phyloP scores from a whole-genome alignment of 2,888 invertebrate genomes.

The Pelosia muscerda region DNA sequence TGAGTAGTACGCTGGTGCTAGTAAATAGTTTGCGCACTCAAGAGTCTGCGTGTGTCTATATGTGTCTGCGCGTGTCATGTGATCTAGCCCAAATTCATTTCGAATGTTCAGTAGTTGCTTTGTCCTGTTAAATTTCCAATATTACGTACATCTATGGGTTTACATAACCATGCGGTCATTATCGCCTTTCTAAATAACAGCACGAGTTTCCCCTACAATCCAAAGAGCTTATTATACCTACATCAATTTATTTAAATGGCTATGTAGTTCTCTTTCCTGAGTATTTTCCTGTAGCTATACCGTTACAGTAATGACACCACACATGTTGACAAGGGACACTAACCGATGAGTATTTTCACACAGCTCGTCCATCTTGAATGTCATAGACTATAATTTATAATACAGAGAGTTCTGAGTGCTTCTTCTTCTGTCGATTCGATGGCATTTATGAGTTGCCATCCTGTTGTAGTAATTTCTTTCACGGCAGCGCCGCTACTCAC shows the following conservation, averaged over 20 bases:
- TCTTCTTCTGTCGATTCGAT: too few species aligned
- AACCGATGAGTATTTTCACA: conserved; percentile 74
- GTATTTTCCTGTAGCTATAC: conserved; percentile 65
- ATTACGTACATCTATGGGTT: not conserved
- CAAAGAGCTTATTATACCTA: not conserved
- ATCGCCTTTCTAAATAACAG: not conserved
- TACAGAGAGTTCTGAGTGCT: conserved; percentile 21
- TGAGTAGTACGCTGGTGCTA: too few species aligned
- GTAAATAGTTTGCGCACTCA: too few species aligned
- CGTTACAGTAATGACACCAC: conserved; percentile 73
- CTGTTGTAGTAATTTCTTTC: too few species aligned
- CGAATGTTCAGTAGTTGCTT: not conserved
- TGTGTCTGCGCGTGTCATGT: too few species aligned
- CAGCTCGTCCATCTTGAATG: conserved; percentile 60
- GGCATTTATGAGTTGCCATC: too few species aligned
- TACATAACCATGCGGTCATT: not conserved
- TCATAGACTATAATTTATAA: conserved; percentile 58
- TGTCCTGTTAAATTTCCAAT: not conserved
- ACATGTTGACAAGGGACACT: conserved; percentile 67
- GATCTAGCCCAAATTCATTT: too few species aligned
- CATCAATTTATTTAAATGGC: conserved; percentile 47
- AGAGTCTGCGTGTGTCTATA: too few species aligned
- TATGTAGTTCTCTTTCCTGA: conserved; percentile 53
- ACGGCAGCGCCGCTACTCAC: too few species aligned
- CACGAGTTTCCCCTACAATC: not conserved